These are phyloP conservation scores for Cheilosia urbana DNA, from an alignment of 2,888 invertebrate species.

Conservation along the genomic window DNA sequence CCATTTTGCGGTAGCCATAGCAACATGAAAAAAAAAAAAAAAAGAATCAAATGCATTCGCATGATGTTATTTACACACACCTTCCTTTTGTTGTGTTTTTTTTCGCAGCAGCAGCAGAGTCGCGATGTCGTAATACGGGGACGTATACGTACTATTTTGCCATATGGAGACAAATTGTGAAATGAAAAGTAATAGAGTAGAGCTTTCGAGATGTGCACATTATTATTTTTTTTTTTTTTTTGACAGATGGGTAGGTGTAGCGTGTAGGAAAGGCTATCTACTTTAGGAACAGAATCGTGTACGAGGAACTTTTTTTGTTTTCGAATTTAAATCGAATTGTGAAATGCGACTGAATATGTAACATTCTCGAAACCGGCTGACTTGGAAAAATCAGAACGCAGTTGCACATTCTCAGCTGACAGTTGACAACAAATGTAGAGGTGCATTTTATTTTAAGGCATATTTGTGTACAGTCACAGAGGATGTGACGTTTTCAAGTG, in stretches of 20 bases:
- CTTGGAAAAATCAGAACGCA: no score
- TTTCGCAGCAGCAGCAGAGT: constrained; percentile 20
- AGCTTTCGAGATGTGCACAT: constrained; percentile 25
- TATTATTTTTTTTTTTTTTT: background rate
- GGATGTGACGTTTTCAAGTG: no score
- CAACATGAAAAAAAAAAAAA: constrained; percentile 22
- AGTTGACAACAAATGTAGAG: no score
- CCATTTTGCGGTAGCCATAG: constrained; percentile 68
- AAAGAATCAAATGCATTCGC: constrained; percentile 20
- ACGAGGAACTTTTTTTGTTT: background rate
- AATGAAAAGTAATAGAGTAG: constrained; percentile 24
- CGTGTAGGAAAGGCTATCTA: background rate
- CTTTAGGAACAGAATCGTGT: background rate
- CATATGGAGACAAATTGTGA: constrained; percentile 34
- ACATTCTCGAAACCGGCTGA: no score
- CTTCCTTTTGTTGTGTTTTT: constrained; percentile 16
- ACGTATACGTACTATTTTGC: constrained; percentile 65
- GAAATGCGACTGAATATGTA: no score
- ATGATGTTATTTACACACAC: constrained; percentile 33
- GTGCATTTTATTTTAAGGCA: no score
- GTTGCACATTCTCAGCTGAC: no score
- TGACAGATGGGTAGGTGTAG: background rate
- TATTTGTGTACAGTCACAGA: no score
- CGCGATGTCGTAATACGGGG: constrained; percentile 42
- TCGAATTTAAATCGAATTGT: no score